These are phyloP conservation scores for Channa striata DNA, from an alignment of 2,797 vertebrate genomes.

Conservation along the genomic window DNA sequence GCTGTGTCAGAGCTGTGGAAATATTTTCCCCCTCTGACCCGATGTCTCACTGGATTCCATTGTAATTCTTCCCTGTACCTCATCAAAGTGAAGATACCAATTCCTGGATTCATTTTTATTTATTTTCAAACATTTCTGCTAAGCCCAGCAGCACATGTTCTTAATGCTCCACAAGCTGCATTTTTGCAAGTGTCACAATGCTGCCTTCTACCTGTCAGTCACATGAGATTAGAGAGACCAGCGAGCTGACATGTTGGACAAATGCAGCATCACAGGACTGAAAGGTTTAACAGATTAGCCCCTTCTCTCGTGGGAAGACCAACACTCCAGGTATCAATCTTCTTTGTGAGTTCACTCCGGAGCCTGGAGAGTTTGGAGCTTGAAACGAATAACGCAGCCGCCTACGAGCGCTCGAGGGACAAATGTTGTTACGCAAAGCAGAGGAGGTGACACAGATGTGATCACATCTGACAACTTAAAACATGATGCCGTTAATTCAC, in stretches of 20 bases:
- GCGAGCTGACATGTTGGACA: conserved; percentile 74
- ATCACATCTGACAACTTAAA: conserved; percentile 35
- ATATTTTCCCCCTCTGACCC: neutral
- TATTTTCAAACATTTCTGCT: conserved; percentile 33
- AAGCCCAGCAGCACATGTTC: conserved; percentile 45
- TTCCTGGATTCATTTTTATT: conserved; percentile 34
- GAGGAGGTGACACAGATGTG: conserved; percentile 25
- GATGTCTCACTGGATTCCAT: conserved; percentile 31
- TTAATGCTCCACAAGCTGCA: conserved; percentile 41
- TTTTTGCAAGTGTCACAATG: conserved; percentile 61
- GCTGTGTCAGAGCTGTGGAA: conserved; percentile 1
- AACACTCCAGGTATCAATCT: conserved; percentile 67
- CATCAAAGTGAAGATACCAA: conserved; percentile 36
- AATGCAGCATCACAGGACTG: conserved; percentile 59
- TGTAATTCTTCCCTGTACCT: conserved; percentile 40
- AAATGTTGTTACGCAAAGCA: conserved; percentile 40
- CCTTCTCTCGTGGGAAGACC: conserved; percentile 57
- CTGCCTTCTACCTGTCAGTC: conserved; percentile 73
- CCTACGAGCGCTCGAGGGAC: conserved; percentile 11
- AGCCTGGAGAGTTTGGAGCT: conserved; percentile 32
- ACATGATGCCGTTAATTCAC: conserved; percentile 10
- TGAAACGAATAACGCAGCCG: conserved; percentile 48
- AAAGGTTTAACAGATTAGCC: conserved; percentile 74
- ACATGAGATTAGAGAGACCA: conserved; percentile 69
- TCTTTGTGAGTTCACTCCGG: conserved; percentile 33